Evolutionary conservation across 1,140 invertebrate species (phyloP).

Genomic region (Oryzaephilus surinamensis): DNA sequence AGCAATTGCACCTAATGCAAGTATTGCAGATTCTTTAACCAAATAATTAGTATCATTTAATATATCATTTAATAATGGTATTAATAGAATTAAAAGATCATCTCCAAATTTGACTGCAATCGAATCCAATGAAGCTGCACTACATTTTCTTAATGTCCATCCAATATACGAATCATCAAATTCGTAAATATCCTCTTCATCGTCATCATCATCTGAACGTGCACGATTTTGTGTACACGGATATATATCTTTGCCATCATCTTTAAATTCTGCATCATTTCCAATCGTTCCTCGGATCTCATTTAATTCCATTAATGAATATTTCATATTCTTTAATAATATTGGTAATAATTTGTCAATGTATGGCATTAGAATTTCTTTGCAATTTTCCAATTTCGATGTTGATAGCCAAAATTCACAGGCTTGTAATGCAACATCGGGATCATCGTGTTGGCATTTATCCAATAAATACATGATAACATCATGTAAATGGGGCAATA

Average conservation of each 20-base stretch:
- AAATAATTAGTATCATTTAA: constrained; percentile 92
- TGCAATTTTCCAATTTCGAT: constrained; percentile 90
- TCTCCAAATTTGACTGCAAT: constrained; percentile 94
- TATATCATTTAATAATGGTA: constrained; percentile 94
- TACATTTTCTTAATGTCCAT: constrained; percentile 97
- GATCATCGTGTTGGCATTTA: constrained; percentile 85
- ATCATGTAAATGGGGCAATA: constrained; percentile 82
- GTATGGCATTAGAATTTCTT: constrained; percentile 80
- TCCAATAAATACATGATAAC: constrained; percentile 98
- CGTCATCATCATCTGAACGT: constrained; percentile 37
- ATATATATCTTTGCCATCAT: constrained; percentile 29
- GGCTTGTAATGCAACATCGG: constrained; percentile 89
- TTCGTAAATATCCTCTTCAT: constrained; percentile 62
- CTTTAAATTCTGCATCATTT: constrained; percentile 15
- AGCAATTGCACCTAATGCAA: constrained; percentile 84
- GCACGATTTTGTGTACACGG: constrained; percentile 18
- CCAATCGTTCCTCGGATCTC: constrained; percentile 31
- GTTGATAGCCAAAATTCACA: constrained; percentile 98
- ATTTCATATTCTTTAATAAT: constrained; percentile 92
- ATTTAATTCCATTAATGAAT: constrained; percentile 91
- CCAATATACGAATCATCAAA: constrained; percentile 85
- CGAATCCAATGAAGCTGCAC: constrained; percentile 93
- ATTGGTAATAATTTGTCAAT: constrained; percentile 79
- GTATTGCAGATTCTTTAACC: constrained; percentile 85
- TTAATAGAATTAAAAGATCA: constrained; percentile 80